These are phyloP conservation scores for Tetragonisca angustula DNA, from an alignment of 2,888 invertebrate species.

Conservation along the genomic window DNA sequence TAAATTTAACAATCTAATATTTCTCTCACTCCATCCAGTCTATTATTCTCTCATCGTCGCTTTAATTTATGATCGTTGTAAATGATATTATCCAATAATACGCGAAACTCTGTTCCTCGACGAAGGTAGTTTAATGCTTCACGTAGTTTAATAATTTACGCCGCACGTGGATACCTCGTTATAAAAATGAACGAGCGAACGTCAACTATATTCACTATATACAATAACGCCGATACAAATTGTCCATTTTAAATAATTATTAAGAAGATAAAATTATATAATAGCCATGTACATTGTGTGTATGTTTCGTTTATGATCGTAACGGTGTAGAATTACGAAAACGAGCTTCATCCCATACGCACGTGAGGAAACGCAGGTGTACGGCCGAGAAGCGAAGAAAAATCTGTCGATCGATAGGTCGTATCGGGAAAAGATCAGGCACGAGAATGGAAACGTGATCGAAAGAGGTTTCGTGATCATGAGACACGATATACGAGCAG, in stretches of 20 bases:
- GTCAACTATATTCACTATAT: not conserved
- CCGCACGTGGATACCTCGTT: not conserved
- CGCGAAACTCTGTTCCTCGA: not conserved
- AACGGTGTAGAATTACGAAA: not conserved
- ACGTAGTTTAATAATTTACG: not conserved
- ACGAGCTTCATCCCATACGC: not conserved
- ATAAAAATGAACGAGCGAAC: not conserved
- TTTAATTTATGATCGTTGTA: not conserved
- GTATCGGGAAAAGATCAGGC: slow-evolving; percentile 42
- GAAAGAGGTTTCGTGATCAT: slow-evolving; percentile 49
- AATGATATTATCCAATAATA: not conserved
- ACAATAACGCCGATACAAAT: not conserved
- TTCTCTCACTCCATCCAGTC: no score
- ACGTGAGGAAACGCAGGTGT: slow-evolving; percentile 37
- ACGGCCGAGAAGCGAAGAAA: slow-evolving; percentile 23
- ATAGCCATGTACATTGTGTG: no score
- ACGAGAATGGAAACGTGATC: slow-evolving; percentile 45
- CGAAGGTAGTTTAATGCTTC: not conserved
- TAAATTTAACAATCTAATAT: not conserved
- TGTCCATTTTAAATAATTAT: not conserved
- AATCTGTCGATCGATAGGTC: slow-evolving; percentile 38
- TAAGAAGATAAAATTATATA: not conserved
- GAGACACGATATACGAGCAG: slow-evolving; percentile 52
- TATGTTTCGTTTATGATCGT: not conserved
- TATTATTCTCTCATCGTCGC: not conserved